Evolutionary conservation across 2,113 vertebrate genomes (phyloP), one percentile per base, ranked within the genome.

Genomic region (Castor canadensis): DNA sequence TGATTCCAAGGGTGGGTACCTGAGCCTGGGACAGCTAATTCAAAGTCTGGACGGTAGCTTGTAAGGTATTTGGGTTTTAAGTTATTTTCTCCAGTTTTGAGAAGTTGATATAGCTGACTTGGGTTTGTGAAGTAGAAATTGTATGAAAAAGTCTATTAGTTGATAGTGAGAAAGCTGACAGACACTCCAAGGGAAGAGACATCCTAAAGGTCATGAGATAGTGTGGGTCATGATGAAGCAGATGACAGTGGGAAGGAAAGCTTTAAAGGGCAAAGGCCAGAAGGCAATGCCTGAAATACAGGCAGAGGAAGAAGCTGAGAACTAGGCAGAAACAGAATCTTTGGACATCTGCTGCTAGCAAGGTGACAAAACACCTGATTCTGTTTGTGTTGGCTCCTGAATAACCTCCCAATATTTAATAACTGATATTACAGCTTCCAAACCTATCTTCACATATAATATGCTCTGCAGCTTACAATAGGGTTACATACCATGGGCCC

Each of bases 211-310:
- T 67, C 5, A 3, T 10, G 9, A 19, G n/a, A 22, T 3, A 16
- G 13, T 13, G 2, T 4, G n/a, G 64, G 22, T 2, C 6, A 15
- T 2, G n/a, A 17, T 3, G 22, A 73, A 5, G 10, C 1, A 2
- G 60, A 79, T 13, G 15, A 0, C 16, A 26, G 30, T 0, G 4
- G 69, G 26, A 82, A 71, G 38, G 6, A 49, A 77, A 45, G 26
- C 35, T 66, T 1, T 2, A 26, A n/a, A 2, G 8, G 67, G 17
- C 60, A 58, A 71, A n/a, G 54, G 49, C 17, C 1, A 16, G n/a
- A 75, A 40, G n/a, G 30, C 1, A 19, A 1, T 4, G 1, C 7
- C 19, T 20, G 64, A 56, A 38, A 10, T 9, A 24, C 13, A 40
- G 52, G 38, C 22, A 54, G 35, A 49, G 30, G 12, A 54, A 45